Evolutionary conservation across 2,888 invertebrate species (phyloP), one percentile per base, ranked within the genome.

Genomic region (Sarcophaga caerulescens): DNA sequence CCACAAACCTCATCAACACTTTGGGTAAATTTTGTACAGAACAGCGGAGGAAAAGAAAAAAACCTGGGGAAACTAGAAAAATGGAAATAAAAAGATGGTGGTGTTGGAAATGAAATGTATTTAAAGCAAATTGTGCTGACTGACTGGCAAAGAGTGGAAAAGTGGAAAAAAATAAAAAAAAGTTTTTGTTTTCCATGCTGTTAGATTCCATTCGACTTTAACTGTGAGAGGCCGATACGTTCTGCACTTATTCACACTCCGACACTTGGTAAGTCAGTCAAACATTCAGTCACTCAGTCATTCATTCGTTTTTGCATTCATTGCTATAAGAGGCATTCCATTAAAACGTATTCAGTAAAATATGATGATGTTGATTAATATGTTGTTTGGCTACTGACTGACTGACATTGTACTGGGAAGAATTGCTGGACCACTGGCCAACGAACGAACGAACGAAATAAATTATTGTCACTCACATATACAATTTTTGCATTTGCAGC

Each of bases 291-390:
- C 66, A 21, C 17, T 19, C 69, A 77, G 25, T 60, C 59, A 59
- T 12, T 76, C 63, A 25, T 23, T 60, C 62, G 45, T 77, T 66
- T 65, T n/a, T 71, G 23, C 65, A 66, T 73, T 80, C 47, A 77
- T 59, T 78, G 71, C 66, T 77, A 6, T 52, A 65, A 78, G 81
- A 75, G 78, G 75, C 75, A 80, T 62, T 57, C 81, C 35, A 84
- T 84, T 86, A 86, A 86, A 86, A 78, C 70, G 81, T 81, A 81
- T 86, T 86, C 75, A 84, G 81, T 76, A 84, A 86, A 86, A 84
- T 86, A 86, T 84, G 84, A 86, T 86, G 86, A 75, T 81, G 77
- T 75, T 86, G 86, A 78, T 86, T 80, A 81, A 82, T 82, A 79
- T 80, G 82, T 52, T 66, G 52, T 73, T 68, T 63, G 57, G 62